Percentiles rank a stretch among this genome's conserved stretches.
These are phyloP conservation scores for Proteles cristata DNA, from an alignment of 2,113 vertebrate species.

Conservation along the genomic window DNA sequence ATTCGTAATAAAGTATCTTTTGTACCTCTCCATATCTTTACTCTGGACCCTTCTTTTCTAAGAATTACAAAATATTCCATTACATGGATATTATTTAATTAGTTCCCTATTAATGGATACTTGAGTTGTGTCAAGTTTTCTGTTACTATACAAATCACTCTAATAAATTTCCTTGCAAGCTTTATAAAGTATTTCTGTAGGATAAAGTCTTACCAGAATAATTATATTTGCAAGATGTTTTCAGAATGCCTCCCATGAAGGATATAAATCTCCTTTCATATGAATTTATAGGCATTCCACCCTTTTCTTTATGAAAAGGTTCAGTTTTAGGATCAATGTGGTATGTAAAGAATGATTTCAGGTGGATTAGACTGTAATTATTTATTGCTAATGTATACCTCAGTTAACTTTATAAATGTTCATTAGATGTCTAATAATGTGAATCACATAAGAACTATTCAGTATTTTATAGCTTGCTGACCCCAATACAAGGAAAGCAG, in stretches of 20 bases:
- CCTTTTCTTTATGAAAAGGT: conserved; percentile 19
- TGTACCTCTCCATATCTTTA: not conserved
- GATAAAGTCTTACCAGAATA: not conserved
- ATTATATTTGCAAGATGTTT: conserved; percentile 29
- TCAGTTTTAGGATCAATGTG: not conserved
- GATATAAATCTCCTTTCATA: not conserved
- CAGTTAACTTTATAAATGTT: conserved; percentile 15
- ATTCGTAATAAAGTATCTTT: not conserved
- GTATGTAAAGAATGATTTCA: not conserved
- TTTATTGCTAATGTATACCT: not conserved
- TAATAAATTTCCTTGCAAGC: not conserved
- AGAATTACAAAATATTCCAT: not conserved
- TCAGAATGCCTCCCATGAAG: not conserved
- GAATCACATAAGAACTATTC: not conserved
- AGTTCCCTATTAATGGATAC: not conserved
- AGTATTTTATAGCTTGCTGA: not conserved
- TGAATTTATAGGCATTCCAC: not conserved
- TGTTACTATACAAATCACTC: not conserved
- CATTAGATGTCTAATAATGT: not conserved
- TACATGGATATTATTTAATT: not conserved
- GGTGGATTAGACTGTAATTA: not conserved
- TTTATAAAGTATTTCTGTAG: conserved; percentile 2
- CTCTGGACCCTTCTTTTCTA: not conserved
- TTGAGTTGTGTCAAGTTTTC: not conserved
- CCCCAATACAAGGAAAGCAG: not conserved